These are phyloP conservation scores for Syndactyla subalaris DNA, from an alignment of 2,797 vertebrate genomes.

Conservation along the genomic window DNA sequence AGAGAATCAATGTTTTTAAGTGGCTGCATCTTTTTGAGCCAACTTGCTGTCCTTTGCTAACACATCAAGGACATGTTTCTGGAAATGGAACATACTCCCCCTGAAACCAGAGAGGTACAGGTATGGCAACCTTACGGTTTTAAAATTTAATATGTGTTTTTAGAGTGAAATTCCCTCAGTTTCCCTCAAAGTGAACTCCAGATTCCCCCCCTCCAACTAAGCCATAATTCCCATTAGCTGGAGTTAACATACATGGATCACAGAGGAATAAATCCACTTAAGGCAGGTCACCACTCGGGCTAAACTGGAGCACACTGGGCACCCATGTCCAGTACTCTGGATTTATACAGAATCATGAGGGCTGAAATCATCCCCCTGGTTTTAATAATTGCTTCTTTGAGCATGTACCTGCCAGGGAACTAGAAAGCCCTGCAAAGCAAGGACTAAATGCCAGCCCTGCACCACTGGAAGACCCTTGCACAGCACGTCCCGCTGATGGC, in stretches of 20 bases:
- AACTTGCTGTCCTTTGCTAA: conserved; percentile 67
- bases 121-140: neutral
- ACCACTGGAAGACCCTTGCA: neutral
- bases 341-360: neutral
- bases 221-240: conserved; percentile 8
- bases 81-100: neutral
- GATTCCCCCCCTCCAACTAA: neutral
- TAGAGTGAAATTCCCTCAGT: conserved; percentile 25
- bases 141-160: neutral
- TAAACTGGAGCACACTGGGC: neutral
- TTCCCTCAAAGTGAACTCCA: conserved; percentile 23
- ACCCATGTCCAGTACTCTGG: neutral
- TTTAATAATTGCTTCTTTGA: neutral
- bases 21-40: conserved; percentile 63
- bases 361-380: neutral
- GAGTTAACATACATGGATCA: neutral
- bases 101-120: conserved; percentile 6
- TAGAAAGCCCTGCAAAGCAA: neutral
- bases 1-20: conserved; percentile 68
- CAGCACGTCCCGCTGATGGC: neutral
- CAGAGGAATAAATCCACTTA: neutral
- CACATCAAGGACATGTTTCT: conserved; percentile 61
- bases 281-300: neutral
- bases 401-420: fast-evolving
- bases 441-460: neutral